These are phyloP conservation scores for Echinarachnius parma DNA, from an alignment of 53 echinoderm and acorn worm species.

Conservation along the genomic window DNA sequence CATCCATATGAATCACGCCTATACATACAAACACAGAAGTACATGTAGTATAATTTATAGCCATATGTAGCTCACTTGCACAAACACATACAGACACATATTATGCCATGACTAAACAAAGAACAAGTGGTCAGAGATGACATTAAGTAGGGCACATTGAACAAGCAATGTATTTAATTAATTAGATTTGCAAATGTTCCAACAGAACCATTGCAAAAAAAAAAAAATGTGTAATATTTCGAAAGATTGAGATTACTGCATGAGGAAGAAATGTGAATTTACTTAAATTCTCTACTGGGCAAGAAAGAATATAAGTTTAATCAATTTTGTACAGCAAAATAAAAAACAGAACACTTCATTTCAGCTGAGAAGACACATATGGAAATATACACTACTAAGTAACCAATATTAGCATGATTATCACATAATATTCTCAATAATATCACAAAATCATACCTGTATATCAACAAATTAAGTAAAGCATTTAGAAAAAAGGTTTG, in stretches of 20 bases:
- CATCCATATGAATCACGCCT: too few relatives aligned
- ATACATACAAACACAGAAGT: too few relatives aligned
- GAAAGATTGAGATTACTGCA: too few relatives aligned
- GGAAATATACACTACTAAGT: conserved; percentile 15
- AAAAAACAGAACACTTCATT: conserved; percentile 18
- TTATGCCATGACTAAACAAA: too few relatives aligned
- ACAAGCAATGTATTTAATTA: conserved; percentile 27
- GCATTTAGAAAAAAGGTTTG: too few relatives aligned
- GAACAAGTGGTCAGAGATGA: not conserved
- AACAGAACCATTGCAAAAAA: not conserved
- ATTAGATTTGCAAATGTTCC: conserved; percentile 3
- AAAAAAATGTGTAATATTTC: conserved; percentile 6
- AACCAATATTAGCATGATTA: not conserved
- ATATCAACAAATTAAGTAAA: too few relatives aligned
- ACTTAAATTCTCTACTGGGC: not conserved
- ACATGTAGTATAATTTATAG: too few relatives aligned
- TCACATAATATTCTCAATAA: not conserved
- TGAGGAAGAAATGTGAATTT: not conserved
- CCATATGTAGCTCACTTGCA: too few relatives aligned
- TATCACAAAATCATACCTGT: too few relatives aligned
- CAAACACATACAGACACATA: too few relatives aligned
- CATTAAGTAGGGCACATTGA: conserved; percentile 16
- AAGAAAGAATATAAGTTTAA: not conserved
- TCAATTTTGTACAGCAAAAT: conserved; percentile 24
- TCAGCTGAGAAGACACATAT: conserved; percentile 15